Percentiles rank a stretch among this genome's conserved stretches.
Evolutionary conservation across 2,113 vertebrate genomes (phyloP).

Genomic region (Oreochromis tanganicae): DNA sequence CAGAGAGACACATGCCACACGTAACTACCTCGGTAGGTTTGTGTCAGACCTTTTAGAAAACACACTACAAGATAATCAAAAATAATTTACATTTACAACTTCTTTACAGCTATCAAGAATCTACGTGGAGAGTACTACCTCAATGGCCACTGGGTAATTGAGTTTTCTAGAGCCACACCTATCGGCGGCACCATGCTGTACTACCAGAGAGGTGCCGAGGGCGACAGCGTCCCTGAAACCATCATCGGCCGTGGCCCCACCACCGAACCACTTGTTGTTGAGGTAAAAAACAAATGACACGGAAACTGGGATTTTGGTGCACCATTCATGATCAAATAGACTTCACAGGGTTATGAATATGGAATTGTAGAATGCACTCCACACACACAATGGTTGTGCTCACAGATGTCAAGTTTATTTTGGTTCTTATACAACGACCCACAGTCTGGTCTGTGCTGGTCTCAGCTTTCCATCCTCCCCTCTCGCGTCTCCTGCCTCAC

Average conservation of each 20-base stretch:
- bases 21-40: constrained; percentile 87
- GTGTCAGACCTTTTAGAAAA: neutral
- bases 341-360: neutral
- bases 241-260: constrained; percentile 85
- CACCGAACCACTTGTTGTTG: constrained; percentile 88
- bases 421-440: neutral
- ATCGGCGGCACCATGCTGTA: constrained; percentile 82
- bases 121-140: constrained; percentile 88
- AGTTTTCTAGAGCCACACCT: constrained; percentile 75
- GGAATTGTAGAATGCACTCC: neutral
- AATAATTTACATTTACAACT: neutral
- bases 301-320: neutral
- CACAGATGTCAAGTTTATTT: neutral
- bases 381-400: neutral
- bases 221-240: constrained; percentile 80
- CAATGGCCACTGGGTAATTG: constrained; percentile 92
- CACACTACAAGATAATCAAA: neutral
- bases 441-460: accelerated
- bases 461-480: neutral
- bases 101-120: constrained; percentile 83
- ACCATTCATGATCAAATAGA: neutral
- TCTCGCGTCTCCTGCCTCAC: neutral
- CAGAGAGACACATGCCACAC: constrained; percentile 82
- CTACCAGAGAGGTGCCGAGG: constrained; percentile 85
- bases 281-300: constrained; percentile 70